Evolutionary conservation across 2,888 invertebrate genomes (phyloP).

Genomic region (Ceratothoa steindachneri): DNA sequence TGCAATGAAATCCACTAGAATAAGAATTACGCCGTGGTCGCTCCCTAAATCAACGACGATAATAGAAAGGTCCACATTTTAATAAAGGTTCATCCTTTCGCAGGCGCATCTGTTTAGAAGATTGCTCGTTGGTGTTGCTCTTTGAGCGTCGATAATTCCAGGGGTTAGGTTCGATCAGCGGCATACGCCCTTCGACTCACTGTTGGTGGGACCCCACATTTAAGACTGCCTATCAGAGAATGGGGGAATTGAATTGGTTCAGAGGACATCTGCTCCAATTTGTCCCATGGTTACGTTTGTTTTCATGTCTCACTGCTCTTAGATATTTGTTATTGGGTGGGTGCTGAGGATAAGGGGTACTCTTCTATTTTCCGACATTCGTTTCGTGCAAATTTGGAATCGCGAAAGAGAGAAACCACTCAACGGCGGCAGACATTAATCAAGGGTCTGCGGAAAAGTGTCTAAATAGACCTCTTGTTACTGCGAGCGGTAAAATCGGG

Average conservation of each 20-base stretch:
- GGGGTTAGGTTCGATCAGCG: not conserved
- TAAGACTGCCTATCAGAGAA: not conserved
- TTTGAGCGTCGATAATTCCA: not conserved
- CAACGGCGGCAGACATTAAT: too few relatives aligned
- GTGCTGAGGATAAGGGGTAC: too few relatives aligned
- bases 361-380: too few relatives aligned
- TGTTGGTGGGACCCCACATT: not conserved
- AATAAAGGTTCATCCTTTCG: not conserved
- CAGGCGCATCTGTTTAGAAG: slow-evolving; percentile 1
- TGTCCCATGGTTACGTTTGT: slow-evolving; percentile 1
- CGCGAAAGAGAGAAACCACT: too few relatives aligned
- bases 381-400: too few relatives aligned
- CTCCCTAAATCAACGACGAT: too few relatives aligned
- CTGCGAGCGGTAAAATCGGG: too few relatives aligned
- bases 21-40: too few relatives aligned
- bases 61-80: not conserved
- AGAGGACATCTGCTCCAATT: slow-evolving; percentile 2
- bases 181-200: not conserved
- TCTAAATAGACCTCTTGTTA: too few relatives aligned
- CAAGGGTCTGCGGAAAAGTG: too few relatives aligned
- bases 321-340: not conserved
- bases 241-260: not conserved
- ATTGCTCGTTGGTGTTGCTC: not conserved
- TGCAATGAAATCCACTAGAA: too few relatives aligned
- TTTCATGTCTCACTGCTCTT: not conserved